Evolutionary conservation across 1,140 invertebrate species (phyloP), one percentile per base, ranked within the genome.

Genomic region (Ctenoplectra terminalis): DNA sequence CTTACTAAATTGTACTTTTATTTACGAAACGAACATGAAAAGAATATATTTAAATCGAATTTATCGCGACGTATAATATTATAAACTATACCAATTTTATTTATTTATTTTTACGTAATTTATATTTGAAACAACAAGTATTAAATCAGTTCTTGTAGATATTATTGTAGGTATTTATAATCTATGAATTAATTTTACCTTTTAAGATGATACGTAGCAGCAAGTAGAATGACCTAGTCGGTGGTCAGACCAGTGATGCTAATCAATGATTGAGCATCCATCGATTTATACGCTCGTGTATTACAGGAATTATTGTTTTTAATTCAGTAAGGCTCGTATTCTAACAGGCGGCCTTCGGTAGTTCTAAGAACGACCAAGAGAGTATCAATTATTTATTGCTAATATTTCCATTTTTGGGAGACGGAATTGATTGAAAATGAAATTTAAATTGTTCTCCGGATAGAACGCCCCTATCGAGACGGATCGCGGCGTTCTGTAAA

Each of bases 321-420:
- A 43, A 40, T 37, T 52, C 20, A 31, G 23, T 11, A 9, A 3
- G 17, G 8, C 15, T 50, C 6, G 15, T 20, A 13, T 67, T 67
- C 31, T 26, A 48, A 26, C 6, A 29, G 29, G 26, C 7, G 15
- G 15, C 2, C 26, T 67, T 48, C 64, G 11, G 26, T 31, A 31
- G 50, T 50, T 67, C 26, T 46, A 31, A 46, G 43, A 29, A 48
- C 9, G 26, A 31, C 26, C 26, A 31, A 67, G 11, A 26, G 26
- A 50, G 50, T 67, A 67, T 67, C 26, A 67, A 67, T 67, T 67
- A 20, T 11, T 67, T 50, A 20, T 23, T 40, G 64, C 26, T 48
- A 40, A 26, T 7, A 29, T 67, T 67, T 67, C 64, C 43, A 67
- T 48, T 67, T 31, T 31, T 9, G 43, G 23, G 31, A 20, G 2